These are phyloP conservation scores for Protobothrops mucrosquamatus DNA, from an alignment of 2,113 vertebrate genomes.

Conservation along the genomic window DNA sequence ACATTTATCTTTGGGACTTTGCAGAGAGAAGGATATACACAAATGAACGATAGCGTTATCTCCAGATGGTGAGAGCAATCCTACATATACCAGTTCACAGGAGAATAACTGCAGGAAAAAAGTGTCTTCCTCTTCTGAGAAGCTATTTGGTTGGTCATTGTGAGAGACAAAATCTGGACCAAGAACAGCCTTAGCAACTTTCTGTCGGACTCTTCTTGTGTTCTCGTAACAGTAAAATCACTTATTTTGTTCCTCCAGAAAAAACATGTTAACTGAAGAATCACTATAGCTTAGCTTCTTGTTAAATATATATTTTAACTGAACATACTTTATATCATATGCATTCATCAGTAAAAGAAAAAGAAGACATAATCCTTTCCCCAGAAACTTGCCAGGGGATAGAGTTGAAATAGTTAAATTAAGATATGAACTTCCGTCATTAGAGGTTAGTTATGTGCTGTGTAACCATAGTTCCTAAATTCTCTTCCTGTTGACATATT, in stretches of 20 bases:
- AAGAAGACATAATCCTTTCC: constrained; percentile 2
- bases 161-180: not conserved
- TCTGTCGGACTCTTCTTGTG: not conserved
- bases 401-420: constrained; percentile 27
- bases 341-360: not conserved
- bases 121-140: not conserved
- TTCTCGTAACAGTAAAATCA: not conserved
- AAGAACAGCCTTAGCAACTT: not conserved
- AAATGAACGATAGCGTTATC: not conserved
- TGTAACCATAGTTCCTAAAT: not conserved
- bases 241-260: not conserved
- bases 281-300: not conserved
- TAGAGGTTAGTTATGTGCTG: constrained; percentile 17
- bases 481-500: constrained; percentile 26
- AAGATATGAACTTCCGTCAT: constrained; percentile 6
- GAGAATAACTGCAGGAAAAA: not conserved
- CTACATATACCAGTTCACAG: not conserved
- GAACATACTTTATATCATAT: not conserved
- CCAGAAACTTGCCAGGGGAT: constrained; percentile 8
- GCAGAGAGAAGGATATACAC: not conserved
- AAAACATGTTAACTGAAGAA: not conserved
- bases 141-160: not conserved
- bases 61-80: not conserved
- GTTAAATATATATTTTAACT: not conserved
- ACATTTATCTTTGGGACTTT: not conserved